Evolutionary conservation across 2,113 vertebrate genomes (phyloP), one percentile per base, ranked within the genome.

Genomic region (Prunella fulvescens): DNA sequence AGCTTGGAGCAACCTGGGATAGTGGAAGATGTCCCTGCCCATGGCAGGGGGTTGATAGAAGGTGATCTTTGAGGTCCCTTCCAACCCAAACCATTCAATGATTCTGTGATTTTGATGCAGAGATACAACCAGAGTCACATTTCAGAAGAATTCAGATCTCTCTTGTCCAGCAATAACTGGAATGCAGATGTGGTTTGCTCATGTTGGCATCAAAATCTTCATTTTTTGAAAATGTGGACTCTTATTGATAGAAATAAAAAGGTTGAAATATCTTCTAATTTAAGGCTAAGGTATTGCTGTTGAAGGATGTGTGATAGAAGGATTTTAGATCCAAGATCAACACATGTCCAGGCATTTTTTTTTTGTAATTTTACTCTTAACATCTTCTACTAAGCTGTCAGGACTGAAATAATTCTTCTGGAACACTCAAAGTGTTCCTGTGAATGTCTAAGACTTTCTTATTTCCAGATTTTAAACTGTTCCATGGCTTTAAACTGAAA

Each of bases 11-110:
- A 9, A 0, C 12, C 51, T 58, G 60, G 37, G 9, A 5, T 0
- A 17, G 44, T 20, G 37, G 23, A 10, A 65, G 1, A 3, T 45
- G 28, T 44, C 33, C 15, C 44, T 81, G 23, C 4, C 26, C 44
- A 14, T 12, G 8, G 6, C 22, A 24, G 1, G 15, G 4, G 3
- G 2, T 6, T 7, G 14, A 4, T 39, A 51, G 2, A 1, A 3
- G 18, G 19, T 37, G 35, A 6, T 26, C 4, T 72, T 65, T 19
- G 23, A 28, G 12, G 37, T 44, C 8, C 18, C 7, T 73, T 65
- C 33, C 35, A 51, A 24, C 22, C 5, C 23, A 28, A 42, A 42
- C 33, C 18, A 19, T 72, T 22, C 31, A 35, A 6, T 73, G 37
- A 51, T 73, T 22, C 31, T 48, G 8, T 73, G 37, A 51, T 73